Evolutionary conservation across 2,113 vertebrate species (phyloP).

Genomic region (Tichodroma muraria): DNA sequence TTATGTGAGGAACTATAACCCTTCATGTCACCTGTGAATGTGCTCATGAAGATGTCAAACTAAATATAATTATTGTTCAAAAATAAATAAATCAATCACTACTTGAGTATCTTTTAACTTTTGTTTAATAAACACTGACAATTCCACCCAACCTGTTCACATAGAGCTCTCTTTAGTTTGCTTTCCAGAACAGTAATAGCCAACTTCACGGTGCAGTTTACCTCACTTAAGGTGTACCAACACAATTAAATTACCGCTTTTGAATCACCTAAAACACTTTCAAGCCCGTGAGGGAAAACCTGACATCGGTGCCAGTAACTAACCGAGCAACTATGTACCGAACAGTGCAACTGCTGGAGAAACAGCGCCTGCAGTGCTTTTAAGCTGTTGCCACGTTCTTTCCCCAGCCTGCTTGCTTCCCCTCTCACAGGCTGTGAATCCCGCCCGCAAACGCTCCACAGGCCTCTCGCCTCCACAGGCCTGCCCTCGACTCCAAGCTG

Average conservation of each 20-base stretch:
- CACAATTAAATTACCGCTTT: neutral
- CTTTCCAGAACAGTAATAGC: fast-evolving
- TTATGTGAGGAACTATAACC: neutral
- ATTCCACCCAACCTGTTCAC: neutral
- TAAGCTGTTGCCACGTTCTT: fast-evolving
- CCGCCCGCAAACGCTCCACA: fast-evolving
- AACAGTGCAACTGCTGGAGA: neutral
- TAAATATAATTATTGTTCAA: fast-evolving
- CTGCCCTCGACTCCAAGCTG: fast-evolving
- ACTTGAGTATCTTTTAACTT: neutral
- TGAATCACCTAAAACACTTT: neutral
- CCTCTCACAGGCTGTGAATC: neutral
- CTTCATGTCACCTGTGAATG: neutral
- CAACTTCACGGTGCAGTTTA: neutral
- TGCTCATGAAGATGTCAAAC: neutral
- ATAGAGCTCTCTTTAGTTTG: neutral
- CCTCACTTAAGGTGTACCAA: neutral
- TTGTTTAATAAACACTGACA: neutral
- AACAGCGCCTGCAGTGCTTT: fast-evolving
- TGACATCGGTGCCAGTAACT: no score
- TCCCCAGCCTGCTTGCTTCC: fast-evolving
- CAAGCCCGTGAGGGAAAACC: fast-evolving
- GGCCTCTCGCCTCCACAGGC: no score
- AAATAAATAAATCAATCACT: neutral
- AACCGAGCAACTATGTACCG: fast-evolving